Evolutionary conservation across 1,140 invertebrate genomes (phyloP).

Genomic region (Phymastichus coffea): DNA sequence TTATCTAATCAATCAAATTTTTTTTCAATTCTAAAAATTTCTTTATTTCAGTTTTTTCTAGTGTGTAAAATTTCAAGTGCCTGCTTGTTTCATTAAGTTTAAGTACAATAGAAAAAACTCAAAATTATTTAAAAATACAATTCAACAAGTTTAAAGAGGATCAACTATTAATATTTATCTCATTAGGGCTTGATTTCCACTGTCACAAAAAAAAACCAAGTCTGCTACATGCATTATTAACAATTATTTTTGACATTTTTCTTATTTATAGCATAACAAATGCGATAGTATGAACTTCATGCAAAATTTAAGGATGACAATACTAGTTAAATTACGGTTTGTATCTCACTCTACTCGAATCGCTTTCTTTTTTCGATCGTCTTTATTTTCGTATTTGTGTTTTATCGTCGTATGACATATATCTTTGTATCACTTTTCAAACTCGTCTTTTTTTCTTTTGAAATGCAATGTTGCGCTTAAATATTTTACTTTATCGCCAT

Average conservation of each 20-base stretch:
- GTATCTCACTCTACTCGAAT: background rate
- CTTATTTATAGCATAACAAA: background rate
- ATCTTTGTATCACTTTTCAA: background rate
- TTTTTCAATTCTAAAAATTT: background rate
- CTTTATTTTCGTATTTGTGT: too few relatives aligned
- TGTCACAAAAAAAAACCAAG: conserved; percentile 20
- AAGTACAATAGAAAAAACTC: conserved; percentile 19
- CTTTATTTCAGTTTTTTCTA: too few relatives aligned
- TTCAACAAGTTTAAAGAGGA: background rate
- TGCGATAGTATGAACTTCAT: background rate
- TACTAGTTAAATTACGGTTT: conserved; percentile 1
- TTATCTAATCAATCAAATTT: background rate
- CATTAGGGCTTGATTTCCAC: background rate
- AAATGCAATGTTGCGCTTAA: too few relatives aligned
- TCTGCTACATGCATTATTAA: background rate
- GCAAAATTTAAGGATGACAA: conserved; percentile 12
- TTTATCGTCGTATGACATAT: too few relatives aligned
- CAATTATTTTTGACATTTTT: background rate
- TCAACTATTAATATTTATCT: background rate
- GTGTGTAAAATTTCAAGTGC: background rate
- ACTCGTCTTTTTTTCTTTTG: background rate
- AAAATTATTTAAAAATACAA: conserved; percentile 16
- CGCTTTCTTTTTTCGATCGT: background rate
- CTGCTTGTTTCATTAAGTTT: background rate
- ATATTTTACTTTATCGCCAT: conserved; percentile 8